Percentiles rank a stretch among this genome's conserved stretches.
These are phyloP conservation scores for Meandrina meandrites DNA, from an alignment of 92 coral and sea anemone species.

Conservation along the genomic window DNA sequence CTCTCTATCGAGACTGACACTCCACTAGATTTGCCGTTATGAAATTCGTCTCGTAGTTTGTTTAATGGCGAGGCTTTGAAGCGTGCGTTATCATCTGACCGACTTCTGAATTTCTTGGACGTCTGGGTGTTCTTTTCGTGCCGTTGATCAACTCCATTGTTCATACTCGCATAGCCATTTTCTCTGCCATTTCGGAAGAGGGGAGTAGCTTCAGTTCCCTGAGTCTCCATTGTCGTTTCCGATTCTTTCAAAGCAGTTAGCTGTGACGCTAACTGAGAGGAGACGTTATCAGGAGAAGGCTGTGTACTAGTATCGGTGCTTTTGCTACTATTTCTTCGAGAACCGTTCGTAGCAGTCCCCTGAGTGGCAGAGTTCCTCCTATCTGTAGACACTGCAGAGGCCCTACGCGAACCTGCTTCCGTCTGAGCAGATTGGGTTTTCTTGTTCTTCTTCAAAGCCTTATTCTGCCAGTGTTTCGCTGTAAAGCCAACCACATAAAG, in stretches of 20 bases:
- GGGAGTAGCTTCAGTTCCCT: neutral
- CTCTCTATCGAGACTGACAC: constrained; percentile 60
- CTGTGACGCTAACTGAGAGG: constrained; percentile 8
- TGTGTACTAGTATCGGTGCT: neutral
- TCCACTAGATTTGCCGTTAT: constrained; percentile 24
- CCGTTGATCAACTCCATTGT: neutral
- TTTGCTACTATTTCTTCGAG: constrained; percentile 1
- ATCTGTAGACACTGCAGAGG: constrained; percentile 12
- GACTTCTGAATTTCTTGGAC: neutral
- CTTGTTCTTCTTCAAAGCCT: constrained; percentile 79
- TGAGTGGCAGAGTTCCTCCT: constrained; percentile 19
- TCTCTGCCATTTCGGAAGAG: neutral
- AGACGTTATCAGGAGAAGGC: constrained; percentile 9
- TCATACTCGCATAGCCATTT: neutral
- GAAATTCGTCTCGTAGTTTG: constrained; percentile 30
- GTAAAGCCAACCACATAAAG: constrained; percentile 94
- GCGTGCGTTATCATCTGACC: constrained; percentile 2
- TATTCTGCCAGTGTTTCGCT: constrained; percentile 95
- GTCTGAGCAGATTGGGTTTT: constrained; percentile 52
- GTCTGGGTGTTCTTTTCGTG: neutral
- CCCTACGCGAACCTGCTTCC: constrained; percentile 22
- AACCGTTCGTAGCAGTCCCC: neutral
- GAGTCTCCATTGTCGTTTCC: neutral
- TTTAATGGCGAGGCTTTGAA: constrained; percentile 8
- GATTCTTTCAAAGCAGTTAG: neutral